These are phyloP conservation scores for Lichenostomus cassidix DNA, from an alignment of 2,113 vertebrate genomes.

Conservation along the genomic window DNA sequence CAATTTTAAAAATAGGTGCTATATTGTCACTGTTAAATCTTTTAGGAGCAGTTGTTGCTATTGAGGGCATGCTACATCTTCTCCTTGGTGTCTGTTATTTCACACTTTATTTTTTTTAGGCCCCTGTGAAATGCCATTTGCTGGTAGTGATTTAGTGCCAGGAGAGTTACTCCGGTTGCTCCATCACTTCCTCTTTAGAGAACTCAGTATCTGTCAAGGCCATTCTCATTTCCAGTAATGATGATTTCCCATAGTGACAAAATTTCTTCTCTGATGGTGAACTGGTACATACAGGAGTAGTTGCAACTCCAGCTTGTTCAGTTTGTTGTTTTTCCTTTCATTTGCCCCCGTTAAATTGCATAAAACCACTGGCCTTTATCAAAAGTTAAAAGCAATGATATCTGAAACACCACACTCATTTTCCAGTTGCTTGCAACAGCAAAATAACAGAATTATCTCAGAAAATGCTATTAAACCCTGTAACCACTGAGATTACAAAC, in stretches of 20 bases:
- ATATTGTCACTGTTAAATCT: not conserved
- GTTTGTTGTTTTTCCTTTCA: not conserved
- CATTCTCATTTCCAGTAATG: not conserved
- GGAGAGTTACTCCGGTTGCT: not conserved
- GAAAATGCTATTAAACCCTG: constrained; percentile 13
- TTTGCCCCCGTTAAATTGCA: not conserved
- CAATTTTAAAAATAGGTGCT: not conserved
- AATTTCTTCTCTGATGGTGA: not conserved
- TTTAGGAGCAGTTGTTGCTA: not conserved
- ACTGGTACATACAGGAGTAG: not conserved
- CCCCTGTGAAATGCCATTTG: not conserved
- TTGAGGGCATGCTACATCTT: not conserved
- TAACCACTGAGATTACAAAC: not conserved
- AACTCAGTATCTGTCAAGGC: not conserved
- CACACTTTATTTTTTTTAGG: not conserved
- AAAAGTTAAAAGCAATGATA: not conserved
- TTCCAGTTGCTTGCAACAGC: not conserved
- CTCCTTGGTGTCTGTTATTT: not conserved
- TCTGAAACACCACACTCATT: not conserved
- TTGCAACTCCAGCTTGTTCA: not conserved
- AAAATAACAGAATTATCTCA: not conserved
- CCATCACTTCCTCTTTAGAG: not conserved
- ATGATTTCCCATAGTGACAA: not conserved
- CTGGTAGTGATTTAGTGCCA: not conserved
- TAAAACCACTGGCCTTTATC: not conserved